These are phyloP conservation scores for Notothenia coriiceps DNA, from an alignment of 2,113 vertebrate species.

Conservation along the genomic window DNA sequence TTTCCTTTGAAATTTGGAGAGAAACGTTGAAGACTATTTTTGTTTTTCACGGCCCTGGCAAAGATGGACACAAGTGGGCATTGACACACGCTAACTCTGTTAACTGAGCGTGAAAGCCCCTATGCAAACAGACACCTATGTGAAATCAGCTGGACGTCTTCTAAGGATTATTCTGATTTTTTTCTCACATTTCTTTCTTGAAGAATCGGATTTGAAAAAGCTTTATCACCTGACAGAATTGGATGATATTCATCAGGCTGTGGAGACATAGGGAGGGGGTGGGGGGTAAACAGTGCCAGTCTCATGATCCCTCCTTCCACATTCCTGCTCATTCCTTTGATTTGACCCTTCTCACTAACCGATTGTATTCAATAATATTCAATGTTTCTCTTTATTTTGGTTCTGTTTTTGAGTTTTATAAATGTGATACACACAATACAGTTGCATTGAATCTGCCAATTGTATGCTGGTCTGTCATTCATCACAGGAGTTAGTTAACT, in stretches of 20 bases:
- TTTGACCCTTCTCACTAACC: neutral
- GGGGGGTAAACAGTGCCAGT: conserved; percentile 66
- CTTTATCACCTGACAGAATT: conserved; percentile 11
- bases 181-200: neutral
- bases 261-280: neutral
- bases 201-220: conserved; percentile 21
- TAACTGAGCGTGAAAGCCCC: conserved; percentile 40
- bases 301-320: conserved; percentile 67
- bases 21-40: neutral
- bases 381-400: neutral
- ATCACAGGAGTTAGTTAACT: neutral
- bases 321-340: conserved; percentile 54
- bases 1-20: neutral
- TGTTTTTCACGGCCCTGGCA: conserved; percentile 13
- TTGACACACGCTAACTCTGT: conserved; percentile 45
- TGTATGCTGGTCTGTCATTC: neutral
- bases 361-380: neutral
- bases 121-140: conserved; percentile 62
- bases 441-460: neutral
- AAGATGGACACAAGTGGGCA: conserved; percentile 21
- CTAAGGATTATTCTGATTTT: conserved; percentile 17
- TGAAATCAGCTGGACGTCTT: conserved; percentile 35
- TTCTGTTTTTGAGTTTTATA: neutral
- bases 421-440: neutral
- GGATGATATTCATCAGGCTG: conserved; percentile 19